Evolutionary conservation across 2,888 invertebrate genomes (phyloP).

Genomic region (Chouioia cunea): DNA sequence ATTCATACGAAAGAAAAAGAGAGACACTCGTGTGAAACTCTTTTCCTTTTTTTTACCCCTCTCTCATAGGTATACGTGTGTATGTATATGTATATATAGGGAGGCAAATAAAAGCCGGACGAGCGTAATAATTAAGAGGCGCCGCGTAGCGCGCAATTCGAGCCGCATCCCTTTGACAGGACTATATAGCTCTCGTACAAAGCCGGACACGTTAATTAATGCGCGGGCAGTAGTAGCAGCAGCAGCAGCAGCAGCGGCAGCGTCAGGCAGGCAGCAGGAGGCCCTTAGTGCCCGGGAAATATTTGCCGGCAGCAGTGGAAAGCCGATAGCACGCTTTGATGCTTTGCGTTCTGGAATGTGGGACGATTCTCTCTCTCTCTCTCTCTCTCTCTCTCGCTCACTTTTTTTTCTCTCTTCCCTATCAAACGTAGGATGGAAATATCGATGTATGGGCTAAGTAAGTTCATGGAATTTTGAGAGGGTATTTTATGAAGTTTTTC

Average conservation of each 20-base stretch:
- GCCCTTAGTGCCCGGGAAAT: slow-evolving; percentile 24
- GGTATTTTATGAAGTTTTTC: too few species aligned
- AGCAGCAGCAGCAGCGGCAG: too few species aligned
- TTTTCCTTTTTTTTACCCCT: not conserved
- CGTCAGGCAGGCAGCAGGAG: too few species aligned
- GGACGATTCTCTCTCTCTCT: not conserved
- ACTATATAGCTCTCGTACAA: not conserved
- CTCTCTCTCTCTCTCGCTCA: too few species aligned
- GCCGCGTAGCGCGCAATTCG: slow-evolving; percentile 24
- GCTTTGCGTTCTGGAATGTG: not conserved
- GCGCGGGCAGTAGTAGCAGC: too few species aligned
- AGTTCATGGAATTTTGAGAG: too few species aligned
- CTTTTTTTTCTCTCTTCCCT: too few species aligned
- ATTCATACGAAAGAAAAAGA: too few species aligned
- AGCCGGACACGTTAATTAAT: slow-evolving; percentile 34
- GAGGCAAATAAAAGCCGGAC: slow-evolving; percentile 40
- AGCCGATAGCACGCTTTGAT: slow-evolving; percentile 6
- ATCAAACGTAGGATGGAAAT: too few species aligned
- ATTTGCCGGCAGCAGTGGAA: not conserved
- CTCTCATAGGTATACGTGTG: not conserved
- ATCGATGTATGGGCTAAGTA: too few species aligned
- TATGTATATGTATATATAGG: too few species aligned
- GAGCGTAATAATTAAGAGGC: slow-evolving; percentile 45
- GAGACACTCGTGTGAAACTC: too few species aligned
- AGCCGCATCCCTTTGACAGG: slow-evolving; percentile 36